Base-by-base conservation (phyloP, 2,888 invertebrate genomes). In the Frankliniella intonsa region DNA sequence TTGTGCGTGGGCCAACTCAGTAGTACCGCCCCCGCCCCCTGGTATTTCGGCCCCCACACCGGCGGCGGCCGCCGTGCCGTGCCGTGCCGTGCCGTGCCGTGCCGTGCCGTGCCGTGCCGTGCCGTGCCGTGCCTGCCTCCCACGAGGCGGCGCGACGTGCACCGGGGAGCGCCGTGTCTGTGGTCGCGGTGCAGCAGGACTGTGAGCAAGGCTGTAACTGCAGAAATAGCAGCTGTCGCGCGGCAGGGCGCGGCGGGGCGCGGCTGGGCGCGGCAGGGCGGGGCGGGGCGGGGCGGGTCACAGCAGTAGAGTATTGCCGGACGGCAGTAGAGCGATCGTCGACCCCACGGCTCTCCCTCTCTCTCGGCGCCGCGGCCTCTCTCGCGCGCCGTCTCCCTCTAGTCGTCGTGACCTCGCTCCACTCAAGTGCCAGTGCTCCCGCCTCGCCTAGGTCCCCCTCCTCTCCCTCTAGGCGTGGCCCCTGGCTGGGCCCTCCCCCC, bases 151-250 rank as follows among this genome's bases (percentile, higher is more conserved):
- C 5, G 38, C 38, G 38, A 19, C 12, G 62, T 62, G 62, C 17
- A 17, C 62, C 38, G n/a, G 14, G 25, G 69, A 25, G 69, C 25
- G 69, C 22, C 69, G 22, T 76, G 69, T 76, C 69, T 25, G 69
- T 76, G 69, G 69, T 76, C 69, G 69, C 17, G 55, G 55, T 19
- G 55, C 17, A 19, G 55, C 55, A 19, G 55, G 55, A 19, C 55
- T 12, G 55, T 12, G 69, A 8, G 69, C 69, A 76, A 25, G 69
- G 69, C 69, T 25, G 69, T 76, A 9, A 76, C 69, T 76, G 69
- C 69, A 76, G 69, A 76, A 76, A 76, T 76, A 76, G 69, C 69
- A 76, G 69, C 69, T 76, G 69, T 22, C 22, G n/a, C 25, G 69
- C 62, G 3, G 62, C 62, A 3, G 69, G 22, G 69, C 25, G 69